Evolutionary conservation across 2,888 invertebrate genomes (phyloP).

Genomic region (Encarsia formosa): DNA sequence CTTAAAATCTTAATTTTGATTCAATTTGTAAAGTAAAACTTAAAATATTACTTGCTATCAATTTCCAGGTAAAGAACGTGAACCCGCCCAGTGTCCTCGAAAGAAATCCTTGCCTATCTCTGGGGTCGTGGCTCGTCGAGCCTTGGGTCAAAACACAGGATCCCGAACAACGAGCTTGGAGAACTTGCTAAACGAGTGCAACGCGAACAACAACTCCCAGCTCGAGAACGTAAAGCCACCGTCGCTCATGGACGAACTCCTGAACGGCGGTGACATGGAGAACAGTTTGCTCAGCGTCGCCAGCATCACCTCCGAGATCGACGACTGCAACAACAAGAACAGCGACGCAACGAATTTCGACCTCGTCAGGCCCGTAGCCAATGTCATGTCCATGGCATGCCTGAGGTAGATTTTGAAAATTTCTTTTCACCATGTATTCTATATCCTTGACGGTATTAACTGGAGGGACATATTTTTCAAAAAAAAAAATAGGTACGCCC

Average conservation of each 20-base stretch:
- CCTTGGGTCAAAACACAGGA: slow-evolving; percentile 58
- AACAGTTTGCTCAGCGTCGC: slow-evolving; percentile 81
- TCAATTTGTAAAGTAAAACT: too few relatives aligned
- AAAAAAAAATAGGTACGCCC: slow-evolving; percentile 34
- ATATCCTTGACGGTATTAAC: neutral
- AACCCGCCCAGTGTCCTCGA: slow-evolving; percentile 39
- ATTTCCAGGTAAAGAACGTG: too few relatives aligned
- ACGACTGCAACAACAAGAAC: slow-evolving; percentile 55
- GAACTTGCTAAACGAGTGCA: slow-evolving; percentile 57
- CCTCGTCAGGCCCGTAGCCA: slow-evolving; percentile 57
- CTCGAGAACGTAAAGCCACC: slow-evolving; percentile 81
- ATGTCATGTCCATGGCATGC: slow-evolving; percentile 51
- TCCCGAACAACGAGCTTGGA: slow-evolving; percentile 60
- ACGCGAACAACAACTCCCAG: slow-evolving; percentile 60
- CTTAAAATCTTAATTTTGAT: too few relatives aligned
- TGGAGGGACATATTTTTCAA: neutral
- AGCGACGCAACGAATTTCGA: slow-evolving; percentile 55
- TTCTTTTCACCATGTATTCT: neutral
- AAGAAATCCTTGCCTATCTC: slow-evolving; percentile 70
- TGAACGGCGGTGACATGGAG: slow-evolving; percentile 62
- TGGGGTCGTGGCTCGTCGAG: slow-evolving; percentile 69
- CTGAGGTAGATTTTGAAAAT: slow-evolving; percentile 34
- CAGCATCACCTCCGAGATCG: slow-evolving; percentile 76
- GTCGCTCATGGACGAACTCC: slow-evolving; percentile 70
- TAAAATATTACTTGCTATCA: too few relatives aligned